phyloP scores from a whole-genome alignment of 35 echinoderm and acorn worm species.

The Amphiura filiformis region DNA sequence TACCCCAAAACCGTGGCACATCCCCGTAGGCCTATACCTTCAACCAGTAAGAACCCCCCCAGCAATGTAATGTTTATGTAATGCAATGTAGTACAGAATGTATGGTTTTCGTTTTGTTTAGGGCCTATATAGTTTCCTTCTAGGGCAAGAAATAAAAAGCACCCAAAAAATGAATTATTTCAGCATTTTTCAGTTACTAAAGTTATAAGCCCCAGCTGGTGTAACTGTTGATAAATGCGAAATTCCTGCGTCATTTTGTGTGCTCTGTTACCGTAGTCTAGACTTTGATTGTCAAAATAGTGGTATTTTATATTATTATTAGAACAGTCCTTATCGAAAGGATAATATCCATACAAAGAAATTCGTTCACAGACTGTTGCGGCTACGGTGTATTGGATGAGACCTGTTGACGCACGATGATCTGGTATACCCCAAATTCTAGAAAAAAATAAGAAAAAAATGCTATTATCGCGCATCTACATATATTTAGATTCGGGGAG shows the following conservation, averaged over 20 bases:
- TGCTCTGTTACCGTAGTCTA: neutral
- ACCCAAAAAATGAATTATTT: too few relatives aligned
- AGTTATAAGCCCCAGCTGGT: neutral
- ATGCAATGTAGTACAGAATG: too few relatives aligned
- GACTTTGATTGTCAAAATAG: neutral
- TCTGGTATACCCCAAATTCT: neutral
- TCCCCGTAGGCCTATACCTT: too few relatives aligned
- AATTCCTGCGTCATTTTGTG: neutral
- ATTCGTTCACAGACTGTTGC: neutral
- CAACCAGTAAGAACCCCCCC: too few relatives aligned
- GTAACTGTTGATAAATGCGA: neutral
- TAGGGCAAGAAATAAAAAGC: too few relatives aligned
- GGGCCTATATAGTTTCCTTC: too few relatives aligned
- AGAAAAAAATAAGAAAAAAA: too few relatives aligned
- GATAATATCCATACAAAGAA: neutral
- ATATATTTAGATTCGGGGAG: too few relatives aligned
- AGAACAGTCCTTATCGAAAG: neutral
- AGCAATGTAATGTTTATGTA: too few relatives aligned
- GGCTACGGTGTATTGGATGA: neutral
- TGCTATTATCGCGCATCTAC: too few relatives aligned
- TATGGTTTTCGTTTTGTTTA: too few relatives aligned
- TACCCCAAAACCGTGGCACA: too few relatives aligned
- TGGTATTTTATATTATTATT: neutral
- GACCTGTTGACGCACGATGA: neutral
- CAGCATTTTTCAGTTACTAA: neutral